These are phyloP conservation scores for Ctenosaura bakeri DNA, from an alignment of 2,797 vertebrate genomes.

Conservation along the genomic window DNA sequence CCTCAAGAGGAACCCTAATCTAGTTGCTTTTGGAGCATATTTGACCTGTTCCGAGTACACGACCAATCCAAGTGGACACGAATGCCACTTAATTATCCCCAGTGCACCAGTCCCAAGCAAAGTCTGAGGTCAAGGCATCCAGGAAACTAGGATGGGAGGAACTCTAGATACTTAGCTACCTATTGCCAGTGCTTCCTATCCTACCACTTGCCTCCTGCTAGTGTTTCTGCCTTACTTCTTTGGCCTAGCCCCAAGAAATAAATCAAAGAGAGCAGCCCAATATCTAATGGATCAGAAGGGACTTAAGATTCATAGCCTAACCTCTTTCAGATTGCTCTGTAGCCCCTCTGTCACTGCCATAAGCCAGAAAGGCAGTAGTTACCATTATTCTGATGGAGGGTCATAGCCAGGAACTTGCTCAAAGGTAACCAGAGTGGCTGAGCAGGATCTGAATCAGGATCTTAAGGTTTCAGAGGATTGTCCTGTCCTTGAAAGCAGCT, in stretches of 20 bases:
- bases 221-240: not conserved
- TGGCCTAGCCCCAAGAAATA: conserved; percentile 23
- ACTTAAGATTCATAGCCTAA: conserved; percentile 24
- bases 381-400: not conserved
- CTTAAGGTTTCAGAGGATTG: not conserved
- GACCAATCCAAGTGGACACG: not conserved
- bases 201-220: too few species aligned
- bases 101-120: not conserved
- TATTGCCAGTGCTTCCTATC: too few species aligned
- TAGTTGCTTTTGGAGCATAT: not conserved
- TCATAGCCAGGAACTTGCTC: not conserved
- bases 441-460: too few species aligned
- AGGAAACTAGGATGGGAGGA: not conserved
- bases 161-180: too few species aligned
- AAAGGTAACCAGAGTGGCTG: not conserved
- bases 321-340: not conserved
- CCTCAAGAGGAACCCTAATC: too few species aligned
- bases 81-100: not conserved
- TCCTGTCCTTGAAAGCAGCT: not conserved
- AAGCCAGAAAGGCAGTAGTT: not conserved
- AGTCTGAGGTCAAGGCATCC: not conserved
- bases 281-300: conserved; percentile 16
- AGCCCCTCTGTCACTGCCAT: not conserved
- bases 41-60: not conserved
- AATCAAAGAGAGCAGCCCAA: conserved; percentile 8